phyloP scores from a whole-genome alignment of 2,797 vertebrate genomes.

The Myripristis jacobus region DNA sequence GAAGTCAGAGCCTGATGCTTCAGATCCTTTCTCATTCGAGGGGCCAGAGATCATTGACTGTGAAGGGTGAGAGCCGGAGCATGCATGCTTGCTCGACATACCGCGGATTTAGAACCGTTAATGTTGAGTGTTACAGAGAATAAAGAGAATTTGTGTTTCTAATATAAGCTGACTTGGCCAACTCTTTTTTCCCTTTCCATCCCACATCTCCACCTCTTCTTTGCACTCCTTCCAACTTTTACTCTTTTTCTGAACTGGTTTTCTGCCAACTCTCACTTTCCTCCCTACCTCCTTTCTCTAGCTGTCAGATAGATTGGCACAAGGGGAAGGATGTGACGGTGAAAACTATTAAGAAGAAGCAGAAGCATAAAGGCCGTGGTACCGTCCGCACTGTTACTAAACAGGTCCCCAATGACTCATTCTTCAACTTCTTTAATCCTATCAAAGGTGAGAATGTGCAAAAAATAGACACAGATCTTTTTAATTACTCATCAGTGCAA shows the following conservation, averaged over 20 bases:
- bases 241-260: conserved; percentile 14
- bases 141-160: conserved; percentile 25
- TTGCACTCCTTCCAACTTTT: conserved; percentile 13
- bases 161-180: background rate
- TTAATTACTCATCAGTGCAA: background rate
- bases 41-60: conserved; percentile 97
- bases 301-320: conserved; percentile 97
- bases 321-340: conserved; percentile 96
- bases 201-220: conserved; percentile 47
- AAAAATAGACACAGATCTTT: background rate
- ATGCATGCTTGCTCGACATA: background rate
- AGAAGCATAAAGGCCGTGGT: conserved; percentile 98
- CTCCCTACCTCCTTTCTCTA: conserved; percentile 54
- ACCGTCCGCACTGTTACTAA: conserved; percentile 95
- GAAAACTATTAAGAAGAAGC: conserved; percentile 97
- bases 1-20: conserved; percentile 94
- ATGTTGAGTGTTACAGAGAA: conserved; percentile 18
- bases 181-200: conserved; percentile 28
- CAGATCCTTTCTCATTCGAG: conserved; percentile 97
- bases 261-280: conserved; percentile 29
- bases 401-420: conserved; percentile 95
- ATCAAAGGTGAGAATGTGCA: conserved; percentile 87
- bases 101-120: background rate
- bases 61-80: conserved; percentile 89
- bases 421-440: conserved; percentile 98